phyloP scores from a whole-genome alignment of 2,888 invertebrate species.

The Phoenoteleia sp. region DNA sequence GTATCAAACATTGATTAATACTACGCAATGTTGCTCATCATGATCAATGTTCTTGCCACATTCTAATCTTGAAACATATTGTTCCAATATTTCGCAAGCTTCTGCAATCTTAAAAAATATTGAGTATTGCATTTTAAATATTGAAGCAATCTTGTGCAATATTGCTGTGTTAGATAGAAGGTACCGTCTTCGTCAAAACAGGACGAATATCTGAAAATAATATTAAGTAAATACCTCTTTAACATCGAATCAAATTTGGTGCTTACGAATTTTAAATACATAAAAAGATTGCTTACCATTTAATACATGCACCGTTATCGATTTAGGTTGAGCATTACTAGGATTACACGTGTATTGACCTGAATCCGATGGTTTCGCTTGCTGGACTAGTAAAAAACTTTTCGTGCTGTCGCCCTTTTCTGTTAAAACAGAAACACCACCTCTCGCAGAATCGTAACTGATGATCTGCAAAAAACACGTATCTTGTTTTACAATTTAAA shows the following conservation, averaged over 20 bases:
- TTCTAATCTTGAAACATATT: no score
- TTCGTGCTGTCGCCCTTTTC: slow-evolving; percentile 95
- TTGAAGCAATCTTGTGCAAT: no score
- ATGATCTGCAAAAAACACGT: slow-evolving; percentile 91
- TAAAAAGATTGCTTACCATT: slow-evolving; percentile 91
- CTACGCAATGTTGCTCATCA: no score
- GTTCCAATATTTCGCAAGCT: no score
- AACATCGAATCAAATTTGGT: neutral
- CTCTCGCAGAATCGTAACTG: slow-evolving; percentile 96
- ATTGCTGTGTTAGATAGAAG: no score
- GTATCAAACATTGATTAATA: no score
- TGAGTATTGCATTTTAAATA: no score
- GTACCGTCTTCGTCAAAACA: no score
- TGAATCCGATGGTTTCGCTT: slow-evolving; percentile 94
- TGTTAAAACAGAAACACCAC: slow-evolving; percentile 95
- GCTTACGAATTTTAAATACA: slow-evolving; percentile 31
- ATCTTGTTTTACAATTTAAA: slow-evolving; percentile 56
- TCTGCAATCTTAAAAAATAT: no score
- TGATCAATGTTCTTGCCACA: no score
- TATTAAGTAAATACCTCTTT: slow-evolving; percentile 42
- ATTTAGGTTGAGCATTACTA: slow-evolving; percentile 94
- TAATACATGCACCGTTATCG: slow-evolving; percentile 96
- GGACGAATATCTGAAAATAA: no score
- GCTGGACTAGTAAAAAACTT: slow-evolving; percentile 93
- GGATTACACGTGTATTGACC: slow-evolving; percentile 97